Evolutionary conservation across 2,113 vertebrate species (phyloP), one percentile per base, ranked within the genome.

Genomic region (Myiopsitta monachus): DNA sequence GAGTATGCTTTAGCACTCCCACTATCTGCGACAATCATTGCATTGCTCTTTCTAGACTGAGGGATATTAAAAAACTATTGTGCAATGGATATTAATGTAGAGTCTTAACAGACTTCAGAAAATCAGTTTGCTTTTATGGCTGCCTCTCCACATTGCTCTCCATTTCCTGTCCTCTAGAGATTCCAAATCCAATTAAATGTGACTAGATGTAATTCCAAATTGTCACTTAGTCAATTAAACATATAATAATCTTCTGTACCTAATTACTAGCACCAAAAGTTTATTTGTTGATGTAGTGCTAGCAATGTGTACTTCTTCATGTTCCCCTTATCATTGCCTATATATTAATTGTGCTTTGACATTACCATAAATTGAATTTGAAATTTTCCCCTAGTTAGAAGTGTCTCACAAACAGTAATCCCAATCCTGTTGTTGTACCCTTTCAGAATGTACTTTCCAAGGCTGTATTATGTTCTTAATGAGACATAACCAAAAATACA

Each of bases 171-270:
- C 95, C 97, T 97, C 97, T 70, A 95, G 98, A 98, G 98, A 95
- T 91, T 97, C 96, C 90, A 98, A 98, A 98, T 98, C 97, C 97
- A 98, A 98, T 98, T 98, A 98, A 97, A 98, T 97, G 95, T 97
- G 97, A 98, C 98, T 98, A 97, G 97, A 98, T 98, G 97, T 98
- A 98, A 98, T 98, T 98, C 97, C 96, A 97, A 98, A 98, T 98
- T 98, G 98, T 98, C 97, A 98, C 96, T 91, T 97, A 98, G 97
- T 98, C 98, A 98, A 97, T 98, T 98, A 98, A 98, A 98, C 97
- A 98, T 98, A 97, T 98, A 98, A 98, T 98, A 98, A 98, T 98
- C 97, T 97, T 97, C 96, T 98, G 97, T 96, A 97, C 97, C 96
- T 98, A 98, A 98, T 98, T 97, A 98, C 96, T 87, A 96, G 96